Percentiles rank a stretch among this genome's conserved stretches.
These are phyloP conservation scores for Lepidocyrtinus sp. DNA, from an alignment of 2,888 invertebrate species.

Conservation along the genomic window DNA sequence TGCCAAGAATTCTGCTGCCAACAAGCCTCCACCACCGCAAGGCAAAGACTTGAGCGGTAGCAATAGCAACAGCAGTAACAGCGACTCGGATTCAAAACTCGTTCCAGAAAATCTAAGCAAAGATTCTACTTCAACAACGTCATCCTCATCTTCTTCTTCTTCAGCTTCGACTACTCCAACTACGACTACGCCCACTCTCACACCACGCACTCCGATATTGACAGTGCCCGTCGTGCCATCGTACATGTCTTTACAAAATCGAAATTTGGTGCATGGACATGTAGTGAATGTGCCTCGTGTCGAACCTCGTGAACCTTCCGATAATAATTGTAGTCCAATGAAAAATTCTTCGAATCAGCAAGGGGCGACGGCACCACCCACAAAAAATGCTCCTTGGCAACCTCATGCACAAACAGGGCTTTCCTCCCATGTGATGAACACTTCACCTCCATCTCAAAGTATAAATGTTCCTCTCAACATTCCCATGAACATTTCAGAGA, in stretches of 20 bases:
- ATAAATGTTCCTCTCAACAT: conserved; percentile 66
- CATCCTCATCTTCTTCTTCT: conserved; percentile 30
- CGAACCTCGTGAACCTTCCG: conserved; percentile 53
- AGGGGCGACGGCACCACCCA: conserved; percentile 19
- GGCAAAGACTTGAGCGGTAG: conserved; percentile 18
- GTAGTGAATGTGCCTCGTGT: conserved; percentile 63
- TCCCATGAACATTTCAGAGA: conserved; percentile 63
- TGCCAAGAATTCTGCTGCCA: conserved; percentile 21
- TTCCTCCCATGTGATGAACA: conserved; percentile 63
- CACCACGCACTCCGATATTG: conserved; percentile 66
- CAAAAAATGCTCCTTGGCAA: conserved; percentile 69
- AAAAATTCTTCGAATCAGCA: conserved; percentile 53
- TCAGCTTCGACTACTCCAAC: conserved; percentile 69
- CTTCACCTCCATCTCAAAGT: conserved; percentile 56
- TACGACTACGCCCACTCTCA: conserved; percentile 65
- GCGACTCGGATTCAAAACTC: conserved; percentile 43
- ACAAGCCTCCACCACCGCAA: conserved; percentile 29
- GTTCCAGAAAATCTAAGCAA: conserved; percentile 59
- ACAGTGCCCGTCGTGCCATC: conserved; percentile 69
- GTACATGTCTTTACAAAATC: conserved; percentile 67
- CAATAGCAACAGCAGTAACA: neutral
- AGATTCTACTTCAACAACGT: conserved; percentile 39
- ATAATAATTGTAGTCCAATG: conserved; percentile 53
- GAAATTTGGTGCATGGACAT: conserved; percentile 63
- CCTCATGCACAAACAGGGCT: conserved; percentile 67